phyloP scores from a whole-genome alignment of 2,113 vertebrate genomes.

The Microtus pennsylvanicus region DNA sequence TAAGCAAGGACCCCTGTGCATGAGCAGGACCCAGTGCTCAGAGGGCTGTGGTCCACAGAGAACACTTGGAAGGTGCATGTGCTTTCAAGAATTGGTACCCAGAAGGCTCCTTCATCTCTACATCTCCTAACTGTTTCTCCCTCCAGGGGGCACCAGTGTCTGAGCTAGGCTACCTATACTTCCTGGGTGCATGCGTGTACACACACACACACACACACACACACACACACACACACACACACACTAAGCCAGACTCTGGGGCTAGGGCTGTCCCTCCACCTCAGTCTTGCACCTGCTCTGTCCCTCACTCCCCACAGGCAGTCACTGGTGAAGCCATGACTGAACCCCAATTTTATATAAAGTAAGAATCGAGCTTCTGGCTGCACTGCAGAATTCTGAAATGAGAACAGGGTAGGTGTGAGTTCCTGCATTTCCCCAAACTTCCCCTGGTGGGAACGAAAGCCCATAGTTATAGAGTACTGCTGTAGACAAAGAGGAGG shows the following conservation, averaged over 20 bases:
- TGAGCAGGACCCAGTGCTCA: neutral
- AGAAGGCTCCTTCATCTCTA: neutral
- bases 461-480: neutral
- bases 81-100: neutral
- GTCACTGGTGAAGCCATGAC: rapidly evolving
- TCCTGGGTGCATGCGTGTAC: no score
- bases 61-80: neutral
- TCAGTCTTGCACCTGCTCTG: neutral
- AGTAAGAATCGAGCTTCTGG: neutral
- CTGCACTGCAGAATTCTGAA: neutral
- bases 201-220: no score
- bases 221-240: neutral
- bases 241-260: neutral
- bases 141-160: neutral
- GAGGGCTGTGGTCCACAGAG: neutral
- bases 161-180: rapidly evolving
- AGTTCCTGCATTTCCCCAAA: neutral
- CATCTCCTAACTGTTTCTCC: neutral
- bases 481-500: neutral
- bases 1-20: neutral
- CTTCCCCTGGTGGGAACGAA: neutral
- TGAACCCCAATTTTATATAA: neutral
- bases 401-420: rapidly evolving
- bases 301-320: neutral
- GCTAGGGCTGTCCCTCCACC: neutral